Conservation (phyloP, 92 coral and sea anemone genomes). For the Epizoanthus stellaris region DNA sequence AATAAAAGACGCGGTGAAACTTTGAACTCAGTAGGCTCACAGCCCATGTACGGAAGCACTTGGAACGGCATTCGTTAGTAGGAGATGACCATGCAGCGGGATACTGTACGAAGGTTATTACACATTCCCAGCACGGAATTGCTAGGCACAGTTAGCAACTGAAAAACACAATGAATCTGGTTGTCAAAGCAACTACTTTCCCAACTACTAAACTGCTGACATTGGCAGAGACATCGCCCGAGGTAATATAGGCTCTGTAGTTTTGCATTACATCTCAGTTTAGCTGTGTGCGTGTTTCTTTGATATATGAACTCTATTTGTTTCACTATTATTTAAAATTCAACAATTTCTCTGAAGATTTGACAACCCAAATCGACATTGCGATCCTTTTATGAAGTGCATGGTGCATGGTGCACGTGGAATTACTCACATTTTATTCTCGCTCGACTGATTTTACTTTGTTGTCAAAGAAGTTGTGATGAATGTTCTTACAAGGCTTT, state of each 20-base stretch:
- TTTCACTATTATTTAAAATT: neutral
- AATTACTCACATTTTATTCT: neutral
- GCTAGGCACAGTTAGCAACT: slow-evolving; percentile 5
- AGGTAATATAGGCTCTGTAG: neutral
- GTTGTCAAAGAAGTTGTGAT: neutral
- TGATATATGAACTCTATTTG: neutral
- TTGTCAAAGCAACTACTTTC: neutral
- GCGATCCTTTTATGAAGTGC: neutral
- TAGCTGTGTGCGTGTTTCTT: neutral
- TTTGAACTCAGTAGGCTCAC: neutral
- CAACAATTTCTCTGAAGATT: neutral
- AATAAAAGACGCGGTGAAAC: neutral
- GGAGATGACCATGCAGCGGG: neutral
- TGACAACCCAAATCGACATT: too few species aligned
- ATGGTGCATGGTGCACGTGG: neutral
- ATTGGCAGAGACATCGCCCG: neutral
- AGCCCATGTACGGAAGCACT: neutral
- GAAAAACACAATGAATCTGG: neutral
- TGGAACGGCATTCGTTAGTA: neutral
- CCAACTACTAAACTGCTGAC: neutral
- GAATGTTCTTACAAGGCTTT: neutral
- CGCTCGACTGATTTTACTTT: slow-evolving; percentile 7
- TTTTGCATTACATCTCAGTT: neutral
- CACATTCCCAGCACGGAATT: slow-evolving; percentile 1
- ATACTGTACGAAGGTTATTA: slow-evolving; percentile 3